Percentiles rank a stretch among this genome's conserved stretches.
Conservation (phyloP, 2,113 vertebrate species). For the Tragelaphus imberbis region DNA sequence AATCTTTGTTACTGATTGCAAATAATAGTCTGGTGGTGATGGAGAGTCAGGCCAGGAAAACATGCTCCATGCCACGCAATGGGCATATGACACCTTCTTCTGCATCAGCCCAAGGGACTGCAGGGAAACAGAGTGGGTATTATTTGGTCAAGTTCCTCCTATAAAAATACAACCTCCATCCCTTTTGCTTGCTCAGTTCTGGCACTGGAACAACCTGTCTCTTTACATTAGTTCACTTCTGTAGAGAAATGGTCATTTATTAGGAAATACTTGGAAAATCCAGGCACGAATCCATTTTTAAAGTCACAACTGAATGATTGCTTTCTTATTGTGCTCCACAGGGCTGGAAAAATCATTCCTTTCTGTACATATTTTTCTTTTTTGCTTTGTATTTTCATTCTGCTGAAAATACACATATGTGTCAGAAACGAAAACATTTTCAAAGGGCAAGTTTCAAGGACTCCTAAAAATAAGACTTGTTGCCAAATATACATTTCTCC, state of each 20-base stretch:
- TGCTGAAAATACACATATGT: slow-evolving; percentile 40
- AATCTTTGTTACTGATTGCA: slow-evolving; percentile 86
- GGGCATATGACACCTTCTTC: neutral
- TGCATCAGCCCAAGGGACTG: neutral
- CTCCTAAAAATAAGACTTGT: slow-evolving; percentile 66
- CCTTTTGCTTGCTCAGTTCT: slow-evolving; percentile 6
- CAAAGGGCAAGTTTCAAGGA: slow-evolving; percentile 69
- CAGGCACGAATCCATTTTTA: slow-evolving; percentile 44
- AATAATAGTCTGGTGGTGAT: neutral
- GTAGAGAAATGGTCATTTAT: slow-evolving; percentile 53
- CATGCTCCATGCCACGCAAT: accelerated
- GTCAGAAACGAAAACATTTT: slow-evolving; percentile 75
- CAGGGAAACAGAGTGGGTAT: slow-evolving; percentile 20
- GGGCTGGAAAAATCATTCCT: slow-evolving; percentile 57
- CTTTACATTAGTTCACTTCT: slow-evolving; percentile 63
- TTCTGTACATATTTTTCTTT: slow-evolving; percentile 51
- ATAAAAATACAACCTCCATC: neutral
- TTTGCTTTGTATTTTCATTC: slow-evolving; percentile 60
- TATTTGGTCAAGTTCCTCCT: neutral
- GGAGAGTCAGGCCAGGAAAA: neutral
- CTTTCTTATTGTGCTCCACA: slow-evolving; percentile 53
- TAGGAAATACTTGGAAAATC: slow-evolving; percentile 57
- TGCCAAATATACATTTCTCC: slow-evolving; percentile 42
- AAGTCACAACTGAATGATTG: slow-evolving; percentile 52
- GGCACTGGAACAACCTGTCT: slow-evolving; percentile 55